phyloP scores from a whole-genome alignment of 2,888 invertebrate species.

The Apoderus coryli region DNA sequence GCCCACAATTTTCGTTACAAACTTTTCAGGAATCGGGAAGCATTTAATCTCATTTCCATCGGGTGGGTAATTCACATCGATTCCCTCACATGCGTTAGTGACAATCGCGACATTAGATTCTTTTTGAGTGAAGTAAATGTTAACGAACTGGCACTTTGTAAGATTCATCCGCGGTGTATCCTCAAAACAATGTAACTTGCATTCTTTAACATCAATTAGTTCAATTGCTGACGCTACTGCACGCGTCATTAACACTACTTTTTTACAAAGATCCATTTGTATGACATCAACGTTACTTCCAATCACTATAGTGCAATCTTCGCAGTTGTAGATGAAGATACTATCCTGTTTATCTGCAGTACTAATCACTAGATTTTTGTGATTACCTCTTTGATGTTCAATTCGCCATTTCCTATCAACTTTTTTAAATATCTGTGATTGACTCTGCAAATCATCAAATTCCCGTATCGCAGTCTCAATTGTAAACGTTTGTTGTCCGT shows the following conservation, averaged over 20 bases:
- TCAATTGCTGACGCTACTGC: slow-evolving; percentile 10
- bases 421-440: too few relatives aligned
- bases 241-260: slow-evolving; percentile 9
- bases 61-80: slow-evolving; percentile 9
- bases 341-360: slow-evolving; percentile 10
- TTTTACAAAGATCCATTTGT: slow-evolving; percentile 11
- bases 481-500: background rate
- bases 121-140: slow-evolving; percentile 10
- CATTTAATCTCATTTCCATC: slow-evolving; percentile 10
- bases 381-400: slow-evolving; percentile 4
- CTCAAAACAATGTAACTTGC: slow-evolving; percentile 11
- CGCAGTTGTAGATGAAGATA: slow-evolving; percentile 11
- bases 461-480: background rate
- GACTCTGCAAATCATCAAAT: too few relatives aligned
- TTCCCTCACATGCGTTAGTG: slow-evolving; percentile 7
- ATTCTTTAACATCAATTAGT: slow-evolving; percentile 8
- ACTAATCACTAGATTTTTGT: slow-evolving; percentile 9
- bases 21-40: slow-evolving; percentile 9
- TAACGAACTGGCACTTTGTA: slow-evolving; percentile 7
- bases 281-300: slow-evolving; percentile 12
- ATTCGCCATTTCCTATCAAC: slow-evolving; percentile 7
- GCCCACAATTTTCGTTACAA: slow-evolving; percentile 9
- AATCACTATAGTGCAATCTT: slow-evolving; percentile 13
- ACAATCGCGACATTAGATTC: slow-evolving; percentile 9
- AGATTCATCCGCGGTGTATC: slow-evolving; percentile 10